Conservation (phyloP, 2,797 vertebrate genomes). For the Muscicapa striata region DNA sequence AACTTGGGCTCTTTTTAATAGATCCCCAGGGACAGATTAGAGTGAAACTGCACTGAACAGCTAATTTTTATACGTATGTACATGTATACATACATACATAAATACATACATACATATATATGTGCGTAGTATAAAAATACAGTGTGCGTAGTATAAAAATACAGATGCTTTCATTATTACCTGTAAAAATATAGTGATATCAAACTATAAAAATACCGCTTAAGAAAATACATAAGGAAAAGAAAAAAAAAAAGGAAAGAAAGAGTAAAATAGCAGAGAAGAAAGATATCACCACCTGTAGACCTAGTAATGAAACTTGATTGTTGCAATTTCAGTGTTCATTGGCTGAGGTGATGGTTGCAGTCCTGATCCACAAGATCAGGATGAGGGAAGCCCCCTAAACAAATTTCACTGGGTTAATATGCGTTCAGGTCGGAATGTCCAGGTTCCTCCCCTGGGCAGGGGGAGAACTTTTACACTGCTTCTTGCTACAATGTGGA, state of each 20-base stretch:
- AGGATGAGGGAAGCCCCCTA: background rate
- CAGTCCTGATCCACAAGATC: background rate
- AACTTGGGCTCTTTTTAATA: background rate
- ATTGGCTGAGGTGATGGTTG: background rate
- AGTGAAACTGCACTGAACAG: background rate
- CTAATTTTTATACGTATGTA: background rate
- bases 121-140: background rate
- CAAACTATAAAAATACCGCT: background rate
- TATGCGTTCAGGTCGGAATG: rapidly evolving
- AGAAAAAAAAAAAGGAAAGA: too few relatives aligned
- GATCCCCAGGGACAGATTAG: too few relatives aligned
- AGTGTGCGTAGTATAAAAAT: background rate
- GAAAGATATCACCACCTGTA: rapidly evolving
- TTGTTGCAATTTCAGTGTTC: too few relatives aligned
- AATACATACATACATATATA: too few relatives aligned
- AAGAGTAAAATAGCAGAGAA: background rate
- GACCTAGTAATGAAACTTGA: background rate
- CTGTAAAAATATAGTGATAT: background rate
- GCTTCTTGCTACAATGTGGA: background rate
- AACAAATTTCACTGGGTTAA: background rate
- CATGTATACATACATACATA: too few relatives aligned
- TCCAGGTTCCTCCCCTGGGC: background rate
- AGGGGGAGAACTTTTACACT: rapidly evolving
- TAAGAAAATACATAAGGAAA: background rate
- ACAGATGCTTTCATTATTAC: background rate